These are phyloP conservation scores for Panopea generosa DNA, from an alignment of 2,888 invertebrate genomes.

Conservation along the genomic window DNA sequence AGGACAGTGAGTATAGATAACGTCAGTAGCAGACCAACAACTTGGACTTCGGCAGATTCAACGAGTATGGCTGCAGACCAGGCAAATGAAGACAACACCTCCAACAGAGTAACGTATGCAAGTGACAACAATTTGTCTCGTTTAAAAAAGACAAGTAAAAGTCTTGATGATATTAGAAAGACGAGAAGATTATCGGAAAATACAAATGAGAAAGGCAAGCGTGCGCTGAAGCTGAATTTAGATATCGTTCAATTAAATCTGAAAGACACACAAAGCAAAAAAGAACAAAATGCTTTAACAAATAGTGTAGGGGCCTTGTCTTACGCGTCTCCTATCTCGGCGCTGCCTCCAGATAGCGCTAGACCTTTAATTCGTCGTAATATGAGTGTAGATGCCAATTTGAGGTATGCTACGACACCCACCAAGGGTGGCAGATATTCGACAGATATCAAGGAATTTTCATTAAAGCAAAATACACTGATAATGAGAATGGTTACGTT, in stretches of 20 bases:
- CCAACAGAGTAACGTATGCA: no score
- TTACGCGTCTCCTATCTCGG: no score
- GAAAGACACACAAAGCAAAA: no score
- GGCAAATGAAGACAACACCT: background rate
- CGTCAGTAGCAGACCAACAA: background rate
- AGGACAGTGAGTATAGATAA: constrained; percentile 30
- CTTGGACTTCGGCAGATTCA: no score
- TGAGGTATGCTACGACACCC: background rate
- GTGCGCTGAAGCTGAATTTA: no score
- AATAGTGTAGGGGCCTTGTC: no score
- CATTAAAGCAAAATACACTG: constrained; percentile 43
- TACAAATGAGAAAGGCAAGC: no score
- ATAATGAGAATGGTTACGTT: constrained; percentile 59
- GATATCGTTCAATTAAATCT: no score
- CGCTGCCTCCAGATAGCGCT: background rate
- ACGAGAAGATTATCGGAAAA: background rate
- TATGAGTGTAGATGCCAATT: constrained; percentile 11
- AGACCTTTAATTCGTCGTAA: constrained; percentile 8
- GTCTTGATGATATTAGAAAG: constrained; percentile 5
- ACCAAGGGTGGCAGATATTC: background rate
- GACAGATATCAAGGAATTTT: constrained; percentile 44
- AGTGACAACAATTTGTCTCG: background rate
- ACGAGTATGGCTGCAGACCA: background rate
- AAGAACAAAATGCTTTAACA: no score
- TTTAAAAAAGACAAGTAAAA: background rate